These are phyloP conservation scores for Ammodytes marinus DNA, from an alignment of 2,113 vertebrate species.

Conservation along the genomic window DNA sequence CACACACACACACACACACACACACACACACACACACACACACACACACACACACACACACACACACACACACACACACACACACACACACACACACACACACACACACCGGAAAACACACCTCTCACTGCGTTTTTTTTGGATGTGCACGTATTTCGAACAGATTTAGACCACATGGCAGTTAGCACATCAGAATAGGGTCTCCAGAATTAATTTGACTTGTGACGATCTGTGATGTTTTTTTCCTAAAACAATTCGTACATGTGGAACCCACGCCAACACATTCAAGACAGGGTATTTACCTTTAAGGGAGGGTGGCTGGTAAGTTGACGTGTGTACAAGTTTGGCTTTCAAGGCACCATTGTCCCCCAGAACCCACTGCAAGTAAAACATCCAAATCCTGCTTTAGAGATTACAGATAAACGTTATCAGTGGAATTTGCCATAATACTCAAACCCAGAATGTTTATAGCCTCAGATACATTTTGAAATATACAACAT, in stretches of 20 bases:
- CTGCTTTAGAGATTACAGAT: neutral
- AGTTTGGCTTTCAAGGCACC: constrained; percentile 90
- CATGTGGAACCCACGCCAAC: constrained; percentile 1
- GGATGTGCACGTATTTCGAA: constrained; percentile 41
- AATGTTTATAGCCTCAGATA: neutral
- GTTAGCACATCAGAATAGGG: constrained; percentile 35
- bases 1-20: constrained; percentile 41
- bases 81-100: constrained; percentile 11
- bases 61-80: constrained; percentile 40
- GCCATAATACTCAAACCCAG: neutral
- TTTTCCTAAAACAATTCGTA: constrained; percentile 11
- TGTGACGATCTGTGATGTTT: constrained; percentile 15
- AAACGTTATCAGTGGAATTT: neutral
- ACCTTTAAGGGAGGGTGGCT: constrained; percentile 97
- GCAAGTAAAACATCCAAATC: constrained; percentile 24
- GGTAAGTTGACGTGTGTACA: constrained; percentile 88
- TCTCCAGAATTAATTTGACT: constrained; percentile 27
- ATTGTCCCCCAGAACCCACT: constrained; percentile 91
- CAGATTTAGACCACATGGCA: constrained; percentile 58
- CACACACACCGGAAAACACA: constrained; percentile 23
- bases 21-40: constrained; percentile 32
- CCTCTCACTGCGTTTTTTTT: constrained; percentile 45
- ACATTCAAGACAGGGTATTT: neutral
- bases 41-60: constrained; percentile 34
- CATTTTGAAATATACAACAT: neutral